Evolutionary conservation across 1,140 invertebrate species (phyloP), one percentile per base, ranked within the genome.

Genomic region (Drosophila albomicans): DNA sequence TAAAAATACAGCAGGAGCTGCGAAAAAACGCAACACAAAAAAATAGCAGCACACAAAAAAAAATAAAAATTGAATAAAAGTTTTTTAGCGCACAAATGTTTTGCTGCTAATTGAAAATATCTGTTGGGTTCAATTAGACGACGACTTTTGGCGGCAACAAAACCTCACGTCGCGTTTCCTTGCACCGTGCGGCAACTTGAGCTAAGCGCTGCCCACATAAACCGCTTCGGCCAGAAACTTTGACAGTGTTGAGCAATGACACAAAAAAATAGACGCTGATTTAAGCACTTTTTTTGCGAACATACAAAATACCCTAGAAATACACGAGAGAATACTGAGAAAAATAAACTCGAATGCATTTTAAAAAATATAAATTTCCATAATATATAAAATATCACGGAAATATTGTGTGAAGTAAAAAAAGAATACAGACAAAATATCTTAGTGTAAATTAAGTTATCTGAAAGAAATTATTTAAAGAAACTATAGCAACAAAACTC

Each of bases 91-190:
- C 84, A 87, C 80, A 91, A 91, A 91, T 91, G 90, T 90, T 91
- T 90, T 91, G 73, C 81, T 91, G 90, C 90, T 91, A 91, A 91
- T 91, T 91, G 90, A 91, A 91, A 91, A 91, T 91, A 91, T 91
- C 90, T 91, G 90, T 91, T 90, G 90, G 90, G 90, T 91, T 91
- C 90, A 91, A 91, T 91, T 91, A 91, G 90, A 79, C 79, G 71
- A 49, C 51, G 79, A 84, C 67, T 82, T 68, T 76, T 76, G 61
- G 67, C 73, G 45, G 48, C 30, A 35, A 48, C 45, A 38, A 25
- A 25, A 38, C 35, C 10, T 51, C 46, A 16, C 20, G 48, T 54
- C 49, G 32, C 45, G 43, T 61, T 45, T 30, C 32, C 13, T 32
- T 75, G 62, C 72, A 76, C 75, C 82, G 75, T 72, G 79, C 48